Evolutionary conservation across 1,140 invertebrate genomes (phyloP), one percentile per base, ranked within the genome.

Genomic region (Gonatopus flavifemur): DNA sequence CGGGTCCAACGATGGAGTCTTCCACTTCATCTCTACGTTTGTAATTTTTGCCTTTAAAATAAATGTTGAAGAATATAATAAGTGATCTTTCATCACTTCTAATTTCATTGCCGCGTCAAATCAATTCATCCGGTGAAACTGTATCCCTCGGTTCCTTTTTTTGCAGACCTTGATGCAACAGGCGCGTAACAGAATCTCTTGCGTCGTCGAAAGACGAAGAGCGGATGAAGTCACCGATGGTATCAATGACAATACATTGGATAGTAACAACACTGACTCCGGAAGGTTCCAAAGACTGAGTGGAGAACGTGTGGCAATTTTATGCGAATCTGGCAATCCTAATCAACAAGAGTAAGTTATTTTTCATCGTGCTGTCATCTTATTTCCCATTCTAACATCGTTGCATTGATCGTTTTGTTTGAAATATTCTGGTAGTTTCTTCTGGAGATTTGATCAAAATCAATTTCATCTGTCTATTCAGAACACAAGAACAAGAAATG

Each of bases 271-370:
- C 55, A 89, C 87, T 20, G 87, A 89, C 75, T 87, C 87, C 9
- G 80, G 85, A 50, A 84, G 84, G 9, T 78, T 86, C 64, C 83
- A 88, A 59, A 83, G 86, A 57, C 80, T 92, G 42, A 88, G 85
- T 52, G 90, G 90, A 21, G 91, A 94, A 73, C 84, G 89, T 28
- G 88, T 94, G 76, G 87, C 88, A 8, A 91, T 94, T 66, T 86
- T 90, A 59, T 94, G 91, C 64, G 89, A 92, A 70, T 89, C 88
- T 61, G 90, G 86, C 44, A 78, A 76, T 45, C 83, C 85, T 45
- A 81, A 84, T 15, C 82, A n/a, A n/a, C n/a, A 84, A 61, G 82
- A 83, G 84, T 81, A 72, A 57, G 64, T 49, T 41, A n/a, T n/a
- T n/a, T n/a, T n/a, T n/a, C n/a, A n/a, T n/a, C n/a, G n/a, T n/a